Evolutionary conservation across 92 coral and sea anemone genomes (phyloP).

Genomic region (Phenganax stokvisi): DNA sequence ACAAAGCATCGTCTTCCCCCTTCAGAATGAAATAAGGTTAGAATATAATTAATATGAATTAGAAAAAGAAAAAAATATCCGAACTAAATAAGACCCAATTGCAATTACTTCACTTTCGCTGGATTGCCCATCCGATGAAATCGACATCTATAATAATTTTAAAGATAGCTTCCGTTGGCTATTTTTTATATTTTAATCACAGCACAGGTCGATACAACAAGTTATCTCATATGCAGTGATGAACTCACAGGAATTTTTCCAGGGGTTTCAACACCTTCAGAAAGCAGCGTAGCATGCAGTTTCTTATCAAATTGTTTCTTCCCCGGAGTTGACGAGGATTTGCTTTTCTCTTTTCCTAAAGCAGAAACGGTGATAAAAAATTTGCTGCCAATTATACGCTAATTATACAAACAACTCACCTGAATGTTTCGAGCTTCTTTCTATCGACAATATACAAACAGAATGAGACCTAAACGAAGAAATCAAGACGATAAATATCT

Average conservation of each 20-base stretch:
- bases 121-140: constrained; percentile 16
- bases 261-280: constrained; percentile 40
- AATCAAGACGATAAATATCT: neutral
- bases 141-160: neutral
- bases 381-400: neutral
- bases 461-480: constrained; percentile 76
- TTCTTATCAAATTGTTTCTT: constrained; percentile 37
- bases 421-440: constrained; percentile 51
- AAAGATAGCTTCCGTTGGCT: neutral
- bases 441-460: constrained; percentile 74
- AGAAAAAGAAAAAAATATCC: neutral
- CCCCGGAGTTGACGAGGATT: constrained; percentile 4
- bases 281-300: constrained; percentile 25
- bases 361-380: neutral
- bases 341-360: neutral
- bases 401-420: neutral
- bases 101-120: constrained; percentile 34
- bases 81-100: neutral
- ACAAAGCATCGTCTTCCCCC: constrained; percentile 59
- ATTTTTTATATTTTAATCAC: neutral
- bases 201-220: neutral
- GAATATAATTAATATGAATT: neutral
- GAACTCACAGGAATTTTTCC: constrained; percentile 1
- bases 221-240: neutral
- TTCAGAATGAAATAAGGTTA: constrained; percentile 3